phyloP scores from a whole-genome alignment of 2,797 vertebrate genomes.

The Hippopotamyrus pictus region DNA sequence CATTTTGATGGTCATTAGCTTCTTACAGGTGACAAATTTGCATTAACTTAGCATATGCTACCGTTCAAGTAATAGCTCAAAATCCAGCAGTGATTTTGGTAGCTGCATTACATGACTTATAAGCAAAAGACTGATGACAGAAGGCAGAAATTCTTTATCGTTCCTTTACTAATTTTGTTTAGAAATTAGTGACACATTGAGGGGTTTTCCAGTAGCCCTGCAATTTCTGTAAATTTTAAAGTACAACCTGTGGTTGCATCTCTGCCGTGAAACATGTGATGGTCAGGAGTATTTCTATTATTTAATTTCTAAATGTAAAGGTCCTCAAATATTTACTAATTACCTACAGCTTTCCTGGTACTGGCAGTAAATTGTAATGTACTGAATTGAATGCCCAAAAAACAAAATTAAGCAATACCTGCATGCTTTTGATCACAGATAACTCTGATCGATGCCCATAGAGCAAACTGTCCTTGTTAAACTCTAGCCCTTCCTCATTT shows the following conservation, averaged over 20 bases:
- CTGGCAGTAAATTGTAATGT: not conserved
- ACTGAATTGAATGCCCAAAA: not conserved
- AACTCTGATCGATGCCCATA: not conserved
- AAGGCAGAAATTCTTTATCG: not conserved
- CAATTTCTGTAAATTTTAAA: not conserved
- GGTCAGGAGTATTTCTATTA: not conserved
- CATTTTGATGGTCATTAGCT: conserved; percentile 98
- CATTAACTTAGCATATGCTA: not conserved
- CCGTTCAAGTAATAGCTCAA: not conserved
- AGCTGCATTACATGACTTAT: not conserved
- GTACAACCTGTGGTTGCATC: not conserved
- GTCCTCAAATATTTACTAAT: not conserved
- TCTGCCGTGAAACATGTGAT: not conserved
- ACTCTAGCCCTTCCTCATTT: not conserved
- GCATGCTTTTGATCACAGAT: not conserved
- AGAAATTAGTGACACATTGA: not conserved
- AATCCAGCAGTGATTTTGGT: not conserved
- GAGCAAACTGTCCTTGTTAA: not conserved
- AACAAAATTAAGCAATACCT: not conserved
- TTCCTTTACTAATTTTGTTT: not conserved
- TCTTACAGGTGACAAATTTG: conserved; percentile 77
- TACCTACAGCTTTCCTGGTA: not conserved
- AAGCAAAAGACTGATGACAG: not conserved
- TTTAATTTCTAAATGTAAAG: not conserved
- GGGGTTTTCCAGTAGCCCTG: not conserved